A percentile compares a stretch with the other conserved stretches of the same genome.
These are phyloP conservation scores for Orchesella flavescens DNA, from an alignment of 2,888 invertebrate genomes.

Conservation along the genomic window DNA sequence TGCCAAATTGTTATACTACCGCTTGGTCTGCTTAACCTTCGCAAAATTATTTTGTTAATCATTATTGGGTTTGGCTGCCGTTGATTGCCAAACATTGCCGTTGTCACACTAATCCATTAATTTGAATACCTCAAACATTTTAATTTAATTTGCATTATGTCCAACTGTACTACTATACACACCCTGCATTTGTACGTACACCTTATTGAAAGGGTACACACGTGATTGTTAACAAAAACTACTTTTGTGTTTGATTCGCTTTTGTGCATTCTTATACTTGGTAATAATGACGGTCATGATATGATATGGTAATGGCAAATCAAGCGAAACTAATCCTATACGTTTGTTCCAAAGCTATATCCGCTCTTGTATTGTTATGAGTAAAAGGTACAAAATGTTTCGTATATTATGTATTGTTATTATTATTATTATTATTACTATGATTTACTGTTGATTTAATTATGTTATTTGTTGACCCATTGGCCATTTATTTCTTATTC, in stretches of 20 bases:
- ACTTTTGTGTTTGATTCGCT: conserved; percentile 26
- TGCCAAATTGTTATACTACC: conserved; percentile 46
- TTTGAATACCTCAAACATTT: conserved; percentile 11
- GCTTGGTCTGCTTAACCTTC: conserved; percentile 47
- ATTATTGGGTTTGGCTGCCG: conserved; percentile 24
- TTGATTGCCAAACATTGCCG: conserved; percentile 20
- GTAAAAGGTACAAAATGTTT: conserved; percentile 12
- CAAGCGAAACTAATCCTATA: conserved; percentile 13
- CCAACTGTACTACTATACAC: conserved; percentile 6
- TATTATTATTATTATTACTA: too few relatives aligned
- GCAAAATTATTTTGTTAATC: conserved; percentile 4
- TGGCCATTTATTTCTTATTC: conserved; percentile 17
- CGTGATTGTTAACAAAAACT: neutral
- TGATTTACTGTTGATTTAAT: conserved; percentile 25
- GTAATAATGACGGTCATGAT: neutral
- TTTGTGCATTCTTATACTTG: conserved; percentile 36
- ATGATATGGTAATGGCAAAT: neutral
- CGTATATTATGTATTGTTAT: conserved; percentile 12
- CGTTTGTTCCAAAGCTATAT: conserved; percentile 5
- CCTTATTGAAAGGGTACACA: conserved; percentile 25
- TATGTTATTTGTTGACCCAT: conserved; percentile 26
- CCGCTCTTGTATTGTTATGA: conserved; percentile 18
- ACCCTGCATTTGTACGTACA: conserved; percentile 12
- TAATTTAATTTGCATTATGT: conserved; percentile 37
- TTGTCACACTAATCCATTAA: conserved; percentile 54